Evolutionary conservation across 2,888 invertebrate genomes (phyloP).

Genomic region (Disparrhopalites patrizii): DNA sequence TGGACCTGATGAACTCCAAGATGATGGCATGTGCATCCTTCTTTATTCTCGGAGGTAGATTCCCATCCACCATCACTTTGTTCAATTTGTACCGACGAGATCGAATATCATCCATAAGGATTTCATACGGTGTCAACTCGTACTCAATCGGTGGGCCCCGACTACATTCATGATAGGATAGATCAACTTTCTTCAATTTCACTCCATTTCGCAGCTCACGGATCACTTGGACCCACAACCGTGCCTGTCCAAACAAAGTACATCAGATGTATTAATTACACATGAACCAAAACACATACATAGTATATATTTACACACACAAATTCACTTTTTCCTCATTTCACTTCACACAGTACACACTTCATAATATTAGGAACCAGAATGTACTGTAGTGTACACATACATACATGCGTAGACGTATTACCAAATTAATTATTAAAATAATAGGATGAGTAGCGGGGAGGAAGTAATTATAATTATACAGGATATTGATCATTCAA

Average conservation of each 20-base stretch:
- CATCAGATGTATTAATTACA: too few relatives aligned
- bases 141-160: constrained; percentile 78
- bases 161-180: constrained; percentile 52
- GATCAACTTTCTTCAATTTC: constrained; percentile 80
- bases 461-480: too few relatives aligned
- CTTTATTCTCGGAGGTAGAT: constrained; percentile 70
- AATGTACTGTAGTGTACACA: too few relatives aligned
- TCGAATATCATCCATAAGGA: constrained; percentile 92
- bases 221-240: constrained; percentile 94
- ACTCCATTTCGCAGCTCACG: constrained; percentile 86
- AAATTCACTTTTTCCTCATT: background rate
- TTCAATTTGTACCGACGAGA: constrained; percentile 81
- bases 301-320: background rate
- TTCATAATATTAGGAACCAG: too few relatives aligned
- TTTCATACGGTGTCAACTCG: constrained; percentile 93
- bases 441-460: too few relatives aligned
- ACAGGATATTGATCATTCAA: too few relatives aligned
- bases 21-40: constrained; percentile 94
- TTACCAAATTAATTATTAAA: too few relatives aligned
- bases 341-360: too few relatives aligned
- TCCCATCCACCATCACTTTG: constrained; percentile 78
- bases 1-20: constrained; percentile 91
- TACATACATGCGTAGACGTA: too few relatives aligned
- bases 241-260: constrained; percentile 62
- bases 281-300: background rate